Evolutionary conservation across 2,797 vertebrate genomes (phyloP), one percentile per base, ranked within the genome.

Genomic region (Protosalanx chinensis): DNA sequence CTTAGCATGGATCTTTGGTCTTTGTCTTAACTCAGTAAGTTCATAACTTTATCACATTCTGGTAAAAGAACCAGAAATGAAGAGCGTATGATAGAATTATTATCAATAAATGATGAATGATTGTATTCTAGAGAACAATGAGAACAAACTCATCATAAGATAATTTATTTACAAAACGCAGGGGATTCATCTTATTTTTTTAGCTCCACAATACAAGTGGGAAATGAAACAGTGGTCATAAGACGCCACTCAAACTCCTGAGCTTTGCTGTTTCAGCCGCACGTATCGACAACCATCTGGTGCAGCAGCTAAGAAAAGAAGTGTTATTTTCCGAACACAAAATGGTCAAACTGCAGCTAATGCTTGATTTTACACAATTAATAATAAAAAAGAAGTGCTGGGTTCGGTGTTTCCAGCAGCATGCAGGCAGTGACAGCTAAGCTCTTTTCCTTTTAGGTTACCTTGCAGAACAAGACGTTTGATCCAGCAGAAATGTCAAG

Each of bases 401-500:
- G 64, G 82, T 82, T 79, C 75, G 73, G 81, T 84, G 76, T 76
- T 73, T 35, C 63, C 72, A n/a, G 67, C 84, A 80, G 82, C 76
- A 74, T 81, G 86, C 85, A 85, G 88, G 87, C 81, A 76, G 84
- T 83, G 85, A 87, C 87, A 84, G 88, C 85, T 86, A 86, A 90
- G 87, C 85, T 84, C 77, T 89, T 89, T 86, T 85, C 80, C 85
- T 79, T 84, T 79, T 49, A 73, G 75, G 81, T 75, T 84, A 82
- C 76, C 30, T 84, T 85, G 77, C 72, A 75, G 72, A 87, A 89
- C 88, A 86, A 90, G 88, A 88, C 78, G 86, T 91, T 92, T 91
- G 91, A 91, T 91, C 89, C 79, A 66, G 80, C 67, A 64, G 84
- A 93, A 90, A 82, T 87, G 85, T 91, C 90, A 90, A 85, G 85